Percentiles rank a stretch among this genome's conserved stretches.
Evolutionary conservation across 2,797 vertebrate species (phyloP).

Genomic region (Botia kubotai): DNA sequence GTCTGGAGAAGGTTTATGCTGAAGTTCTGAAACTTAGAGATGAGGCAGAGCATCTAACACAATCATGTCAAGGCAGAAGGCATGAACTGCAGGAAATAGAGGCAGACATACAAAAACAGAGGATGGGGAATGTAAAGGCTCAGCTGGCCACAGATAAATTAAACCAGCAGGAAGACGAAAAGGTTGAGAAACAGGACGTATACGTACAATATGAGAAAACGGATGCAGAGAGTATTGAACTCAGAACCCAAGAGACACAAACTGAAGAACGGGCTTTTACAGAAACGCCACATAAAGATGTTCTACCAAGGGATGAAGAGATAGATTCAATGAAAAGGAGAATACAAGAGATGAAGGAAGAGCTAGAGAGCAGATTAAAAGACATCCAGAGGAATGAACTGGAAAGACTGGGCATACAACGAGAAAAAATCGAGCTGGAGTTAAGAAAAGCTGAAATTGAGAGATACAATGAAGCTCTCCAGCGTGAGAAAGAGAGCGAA

Average conservation of each 20-base stretch:
- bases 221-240: conserved; percentile 16
- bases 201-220: not conserved
- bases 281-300: conserved; percentile 14
- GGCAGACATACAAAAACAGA: conserved; percentile 14
- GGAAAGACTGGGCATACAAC: conserved; percentile 53
- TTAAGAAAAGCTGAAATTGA: conserved; percentile 34
- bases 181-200: conserved; percentile 1
- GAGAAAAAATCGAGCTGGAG: conserved; percentile 55
- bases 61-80: conserved; percentile 33
- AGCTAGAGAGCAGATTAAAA: conserved; percentile 51
- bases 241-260: conserved; percentile 31
- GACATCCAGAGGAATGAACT: conserved; percentile 56
- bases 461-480: conserved; percentile 12
- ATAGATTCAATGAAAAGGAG: conserved; percentile 50
- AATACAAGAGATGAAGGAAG: conserved; percentile 47
- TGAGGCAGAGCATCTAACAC: conserved; percentile 29
- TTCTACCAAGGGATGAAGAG: conserved; percentile 11
- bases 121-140: conserved; percentile 9
- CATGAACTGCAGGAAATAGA: conserved; percentile 42
- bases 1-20: conserved; percentile 28
- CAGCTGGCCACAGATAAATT: not conserved
- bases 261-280: not conserved
- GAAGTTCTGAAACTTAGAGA: conserved; percentile 21
- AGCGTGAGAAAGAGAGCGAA: conserved; percentile 34
- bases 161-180: not conserved